Percentiles rank a stretch among this genome's conserved stretches.
Conservation (phyloP, 2,797 vertebrate species). For the Calcarius lapponicus region DNA sequence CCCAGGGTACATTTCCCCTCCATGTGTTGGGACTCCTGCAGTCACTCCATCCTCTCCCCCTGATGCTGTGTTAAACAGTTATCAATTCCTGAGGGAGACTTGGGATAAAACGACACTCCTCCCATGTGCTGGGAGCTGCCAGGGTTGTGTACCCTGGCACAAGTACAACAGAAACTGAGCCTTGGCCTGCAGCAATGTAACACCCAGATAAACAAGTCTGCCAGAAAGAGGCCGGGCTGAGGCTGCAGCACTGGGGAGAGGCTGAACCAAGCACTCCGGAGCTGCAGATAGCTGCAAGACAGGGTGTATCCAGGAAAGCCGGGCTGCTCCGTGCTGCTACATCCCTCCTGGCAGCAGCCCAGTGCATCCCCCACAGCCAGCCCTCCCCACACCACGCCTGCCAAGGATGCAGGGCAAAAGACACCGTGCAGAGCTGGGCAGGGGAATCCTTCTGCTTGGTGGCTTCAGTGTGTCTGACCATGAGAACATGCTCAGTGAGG, state of each 20-base stretch:
- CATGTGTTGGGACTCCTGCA: neutral
- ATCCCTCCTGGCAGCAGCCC: slow-evolving; percentile 6
- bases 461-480: rapidly evolving
- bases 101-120: slow-evolving; percentile 38
- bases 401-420: neutral
- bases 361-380: neutral
- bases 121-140: slow-evolving; percentile 34
- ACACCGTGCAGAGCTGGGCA: rapidly evolving
- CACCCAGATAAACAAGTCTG: slow-evolving; percentile 68
- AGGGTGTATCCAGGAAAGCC: slow-evolving; percentile 44
- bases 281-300: slow-evolving; percentile 46
- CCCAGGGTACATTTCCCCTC: neutral
- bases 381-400: neutral
- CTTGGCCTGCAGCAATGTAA: slow-evolving; percentile 63
- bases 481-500: rapidly evolving
- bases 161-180: slow-evolving; percentile 70
- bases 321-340: neutral
- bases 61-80: slow-evolving; percentile 40
- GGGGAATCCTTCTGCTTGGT: neutral
- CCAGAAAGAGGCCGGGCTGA: slow-evolving; percentile 55
- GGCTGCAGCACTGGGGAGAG: neutral
- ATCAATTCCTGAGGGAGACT: slow-evolving; percentile 28
- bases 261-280: neutral
- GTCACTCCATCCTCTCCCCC: neutral
- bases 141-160: slow-evolving; percentile 67